Conservation (phyloP, 2,888 invertebrate species). For the Amblyjoppa proteus region DNA sequence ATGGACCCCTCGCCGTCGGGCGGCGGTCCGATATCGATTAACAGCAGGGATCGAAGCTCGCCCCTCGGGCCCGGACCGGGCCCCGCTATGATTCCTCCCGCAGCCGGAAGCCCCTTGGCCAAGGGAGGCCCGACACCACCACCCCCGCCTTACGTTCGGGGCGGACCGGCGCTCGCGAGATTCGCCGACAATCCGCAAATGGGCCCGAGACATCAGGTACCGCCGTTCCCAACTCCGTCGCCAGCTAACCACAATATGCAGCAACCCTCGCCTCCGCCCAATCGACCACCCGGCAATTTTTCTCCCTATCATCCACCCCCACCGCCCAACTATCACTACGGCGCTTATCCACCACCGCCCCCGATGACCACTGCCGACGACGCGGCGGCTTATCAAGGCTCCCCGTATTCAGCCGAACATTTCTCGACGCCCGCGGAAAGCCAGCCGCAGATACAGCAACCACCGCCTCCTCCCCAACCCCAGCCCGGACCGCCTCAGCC, state of each 20-base stretch:
- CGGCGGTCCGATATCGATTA: slow-evolving; percentile 86
- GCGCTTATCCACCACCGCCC: slow-evolving; percentile 84
- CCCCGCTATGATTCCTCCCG: slow-evolving; percentile 83
- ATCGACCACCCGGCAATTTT: slow-evolving; percentile 82
- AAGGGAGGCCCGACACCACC: slow-evolving; percentile 83
- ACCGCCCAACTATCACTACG: slow-evolving; percentile 85
- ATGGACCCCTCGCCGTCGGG: slow-evolving; percentile 87
- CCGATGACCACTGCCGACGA: slow-evolving; percentile 84
- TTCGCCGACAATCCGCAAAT: slow-evolving; percentile 75
- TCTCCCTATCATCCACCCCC: slow-evolving; percentile 85
- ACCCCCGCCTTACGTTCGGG: slow-evolving; percentile 81
- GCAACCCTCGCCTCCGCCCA: slow-evolving; percentile 83
- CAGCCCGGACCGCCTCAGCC: slow-evolving; percentile 63
- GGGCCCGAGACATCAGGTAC: slow-evolving; percentile 79
- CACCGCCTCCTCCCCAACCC: slow-evolving; percentile 71
- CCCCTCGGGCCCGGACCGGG: slow-evolving; percentile 78
- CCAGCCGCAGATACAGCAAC: slow-evolving; percentile 72
- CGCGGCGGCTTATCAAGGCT: slow-evolving; percentile 84
- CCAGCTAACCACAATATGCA: slow-evolving; percentile 79
- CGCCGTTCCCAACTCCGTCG: slow-evolving; percentile 80
- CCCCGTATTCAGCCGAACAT: slow-evolving; percentile 80
- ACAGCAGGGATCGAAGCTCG: slow-evolving; percentile 79
- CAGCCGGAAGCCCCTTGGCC: slow-evolving; percentile 83
- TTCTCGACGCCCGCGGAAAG: slow-evolving; percentile 74
- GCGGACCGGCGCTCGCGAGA: slow-evolving; percentile 81